Conservation (phyloP, 2,113 vertebrate genomes). For the Corythaixoides concolor region DNA sequence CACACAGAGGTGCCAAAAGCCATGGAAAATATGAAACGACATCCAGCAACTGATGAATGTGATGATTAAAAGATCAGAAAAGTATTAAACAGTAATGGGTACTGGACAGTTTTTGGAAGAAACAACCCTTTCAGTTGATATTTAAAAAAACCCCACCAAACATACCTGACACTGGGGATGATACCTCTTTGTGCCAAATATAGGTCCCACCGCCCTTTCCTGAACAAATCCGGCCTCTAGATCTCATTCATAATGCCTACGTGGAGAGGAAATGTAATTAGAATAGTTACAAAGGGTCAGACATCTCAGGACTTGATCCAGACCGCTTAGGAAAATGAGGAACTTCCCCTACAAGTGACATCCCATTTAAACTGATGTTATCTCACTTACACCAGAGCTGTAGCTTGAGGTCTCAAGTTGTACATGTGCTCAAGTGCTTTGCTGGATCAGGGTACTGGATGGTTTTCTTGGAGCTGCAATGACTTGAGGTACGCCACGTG, state of each 20-base stretch:
- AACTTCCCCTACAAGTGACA: not conserved
- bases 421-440: not conserved
- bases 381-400: not conserved
- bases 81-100: constrained; percentile 4
- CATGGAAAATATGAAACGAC: constrained; percentile 14
- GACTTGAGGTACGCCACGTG: not conserved
- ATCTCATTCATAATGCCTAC: not conserved
- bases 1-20: constrained; percentile 27
- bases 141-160: not conserved
- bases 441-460: not conserved
- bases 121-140: not conserved
- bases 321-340: not conserved
- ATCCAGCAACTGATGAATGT: constrained; percentile 11
- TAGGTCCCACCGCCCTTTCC: not conserved
- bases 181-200: not conserved
- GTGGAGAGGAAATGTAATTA: not conserved
- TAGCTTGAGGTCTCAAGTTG: not conserved
- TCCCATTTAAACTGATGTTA: not conserved
- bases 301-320: not conserved
- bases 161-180: not conserved
- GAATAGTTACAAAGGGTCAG: not conserved
- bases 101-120: not conserved
- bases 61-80: constrained; percentile 17
- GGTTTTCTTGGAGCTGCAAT: not conserved
- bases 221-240: not conserved